Evolutionary conservation across 2,797 vertebrate genomes (phyloP).

Genomic region (Siniperca scherzeri): DNA sequence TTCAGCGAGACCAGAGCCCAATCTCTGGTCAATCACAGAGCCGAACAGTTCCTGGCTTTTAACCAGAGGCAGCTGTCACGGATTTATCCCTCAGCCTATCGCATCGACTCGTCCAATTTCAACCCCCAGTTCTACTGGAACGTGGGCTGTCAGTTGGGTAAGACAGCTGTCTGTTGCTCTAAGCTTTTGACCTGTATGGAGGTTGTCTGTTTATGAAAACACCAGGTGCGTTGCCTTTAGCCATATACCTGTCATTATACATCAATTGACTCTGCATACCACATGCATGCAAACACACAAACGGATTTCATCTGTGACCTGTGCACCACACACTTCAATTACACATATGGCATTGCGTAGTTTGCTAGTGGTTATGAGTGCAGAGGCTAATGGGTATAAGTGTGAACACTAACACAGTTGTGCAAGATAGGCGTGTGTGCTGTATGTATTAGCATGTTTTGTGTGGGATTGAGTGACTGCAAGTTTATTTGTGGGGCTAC

Average conservation of each 20-base stretch:
- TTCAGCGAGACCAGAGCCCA: slow-evolving; percentile 97
- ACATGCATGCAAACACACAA: slow-evolving; percentile 9
- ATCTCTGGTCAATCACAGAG: slow-evolving; percentile 93
- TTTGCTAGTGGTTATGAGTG: slow-evolving; percentile 18
- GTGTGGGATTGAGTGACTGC: not conserved
- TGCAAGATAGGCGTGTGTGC: not conserved
- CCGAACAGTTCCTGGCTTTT: slow-evolving; percentile 93
- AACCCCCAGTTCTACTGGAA: slow-evolving; percentile 99
- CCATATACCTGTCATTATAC: slow-evolving; percentile 18
- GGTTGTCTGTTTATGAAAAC: slow-evolving; percentile 28
- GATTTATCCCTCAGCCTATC: slow-evolving; percentile 97
- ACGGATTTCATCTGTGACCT: not conserved
- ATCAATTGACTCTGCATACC: slow-evolving; percentile 13
- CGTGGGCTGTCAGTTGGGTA: slow-evolving; percentile 95
- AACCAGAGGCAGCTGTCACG: slow-evolving; percentile 97
- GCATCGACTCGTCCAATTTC: slow-evolving; percentile 98
- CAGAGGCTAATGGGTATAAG: not conserved
- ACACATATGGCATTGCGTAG: not conserved
- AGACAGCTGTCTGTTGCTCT: slow-evolving; percentile 56
- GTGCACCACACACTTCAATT: slow-evolving; percentile 1
- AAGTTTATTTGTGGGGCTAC: not conserved
- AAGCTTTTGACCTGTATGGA: slow-evolving; percentile 6
- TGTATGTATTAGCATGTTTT: slow-evolving; percentile 4
- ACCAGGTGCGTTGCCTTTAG: slow-evolving; percentile 24
- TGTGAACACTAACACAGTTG: not conserved